Conservation (phyloP, 2,797 vertebrate species). For the Phaenicophaeus curvirostris region DNA sequence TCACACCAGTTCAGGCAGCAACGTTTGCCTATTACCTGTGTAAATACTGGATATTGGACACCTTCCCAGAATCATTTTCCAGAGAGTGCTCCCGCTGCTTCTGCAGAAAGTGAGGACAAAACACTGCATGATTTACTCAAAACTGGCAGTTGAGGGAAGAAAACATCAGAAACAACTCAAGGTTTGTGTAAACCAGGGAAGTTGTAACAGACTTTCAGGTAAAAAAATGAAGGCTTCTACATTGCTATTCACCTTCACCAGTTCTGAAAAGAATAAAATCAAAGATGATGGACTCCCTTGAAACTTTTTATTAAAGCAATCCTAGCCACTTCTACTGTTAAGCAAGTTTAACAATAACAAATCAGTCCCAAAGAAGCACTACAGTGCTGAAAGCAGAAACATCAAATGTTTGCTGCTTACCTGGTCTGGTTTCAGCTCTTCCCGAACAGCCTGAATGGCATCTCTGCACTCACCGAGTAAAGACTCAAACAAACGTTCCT, state of each 20-base stretch:
- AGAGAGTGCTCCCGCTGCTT: slow-evolving; percentile 90
- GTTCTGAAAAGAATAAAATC: neutral
- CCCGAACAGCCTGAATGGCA: slow-evolving; percentile 94
- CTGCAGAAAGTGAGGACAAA: slow-evolving; percentile 72
- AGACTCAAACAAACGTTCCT: slow-evolving; percentile 95
- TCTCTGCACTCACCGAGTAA: slow-evolving; percentile 96
- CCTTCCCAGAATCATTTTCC: slow-evolving; percentile 89
- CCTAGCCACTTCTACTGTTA: neutral
- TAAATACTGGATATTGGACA: slow-evolving; percentile 94
- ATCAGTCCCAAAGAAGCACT: neutral
- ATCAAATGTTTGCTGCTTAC: slow-evolving; percentile 71
- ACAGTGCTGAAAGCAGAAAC: accelerated
- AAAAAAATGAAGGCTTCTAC: neutral
- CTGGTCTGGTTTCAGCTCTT: slow-evolving; percentile 92
- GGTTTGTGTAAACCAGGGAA: neutral
- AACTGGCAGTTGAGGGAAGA: neutral
- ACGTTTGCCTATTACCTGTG: slow-evolving; percentile 86
- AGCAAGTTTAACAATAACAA: neutral
- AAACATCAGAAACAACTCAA: neutral
- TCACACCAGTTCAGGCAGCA: neutral
- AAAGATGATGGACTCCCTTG: neutral
- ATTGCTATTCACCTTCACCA: neutral
- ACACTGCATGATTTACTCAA: neutral
- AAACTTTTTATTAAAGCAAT: neutral
- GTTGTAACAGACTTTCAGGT: neutral